Evolutionary conservation across 37 sponge, comb jelly and placozoan genomes (phyloP), one percentile per base, ranked within the genome.

Genomic region (Dysidea cf. avara): DNA sequence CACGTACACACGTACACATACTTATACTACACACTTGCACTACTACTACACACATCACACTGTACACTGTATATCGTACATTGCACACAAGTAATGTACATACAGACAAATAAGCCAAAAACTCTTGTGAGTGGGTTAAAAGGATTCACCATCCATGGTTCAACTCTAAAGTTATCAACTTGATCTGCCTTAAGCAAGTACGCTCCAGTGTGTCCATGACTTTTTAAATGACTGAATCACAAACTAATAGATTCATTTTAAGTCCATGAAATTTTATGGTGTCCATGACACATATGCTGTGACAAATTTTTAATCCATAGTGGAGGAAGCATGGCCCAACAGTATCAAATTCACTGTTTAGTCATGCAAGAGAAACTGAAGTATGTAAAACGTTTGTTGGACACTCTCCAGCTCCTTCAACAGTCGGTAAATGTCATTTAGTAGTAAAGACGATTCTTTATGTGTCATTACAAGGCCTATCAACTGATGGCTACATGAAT

Each of bases 291-390:
- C 74, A 52, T 60, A 40, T 4, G 56, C 32, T 60, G 57, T 47
- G 13, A 73, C 46, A 35, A 73, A 73, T 52, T 73, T 31, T 21
- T 9, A 32, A n/a, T 73, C 74, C 61, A 60, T 61, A 31, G 25
- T 13, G 7, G 36, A 18, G 57, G 48, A 73, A 73, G 61, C 60
- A 73, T 6, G 74, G 74, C 16, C 74, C 74, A 36, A 58, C 37
- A 6, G 60, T 49, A 38, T 73, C 74, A 73, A 73, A 73, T 11
- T 53, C 36, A 24, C 62, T 60, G 16, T 26, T 29, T 11, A 71
- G 29, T 71, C 72, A 13, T 57, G 22, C 56, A 56, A 71, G 3
- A 71, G 34, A 74, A 74, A 74, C 28, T 74, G 75, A 36, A 74
- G 13, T 17, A 74, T 49, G 22, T 74, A 74, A 12, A 63, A 29